phyloP scores from a whole-genome alignment of 2,797 vertebrate genomes.

The Sebastes vulpes region DNA sequence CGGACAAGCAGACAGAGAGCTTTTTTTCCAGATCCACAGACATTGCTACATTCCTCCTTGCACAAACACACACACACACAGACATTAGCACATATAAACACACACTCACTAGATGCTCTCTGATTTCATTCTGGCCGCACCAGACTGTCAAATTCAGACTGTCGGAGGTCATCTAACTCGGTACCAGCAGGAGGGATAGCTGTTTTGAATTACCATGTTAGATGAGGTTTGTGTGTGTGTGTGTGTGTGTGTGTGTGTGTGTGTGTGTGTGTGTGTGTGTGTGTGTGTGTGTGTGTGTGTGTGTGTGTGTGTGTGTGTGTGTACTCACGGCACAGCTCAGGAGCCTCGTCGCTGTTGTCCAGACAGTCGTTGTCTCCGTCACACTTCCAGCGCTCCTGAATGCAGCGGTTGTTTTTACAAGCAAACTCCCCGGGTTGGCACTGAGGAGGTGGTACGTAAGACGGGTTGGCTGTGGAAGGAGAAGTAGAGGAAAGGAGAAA shows the following conservation, averaged over 20 bases:
- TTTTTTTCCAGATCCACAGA: constrained; percentile 61
- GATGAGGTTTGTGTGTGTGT: background rate
- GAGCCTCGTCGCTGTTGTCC: constrained; percentile 94
- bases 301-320: background rate
- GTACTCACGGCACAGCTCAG: constrained; percentile 91
- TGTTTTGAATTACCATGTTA: background rate
- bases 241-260: no score
- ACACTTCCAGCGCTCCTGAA: constrained; percentile 95
- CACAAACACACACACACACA: background rate
- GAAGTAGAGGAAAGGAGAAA: background rate
- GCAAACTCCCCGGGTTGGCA: constrained; percentile 94
- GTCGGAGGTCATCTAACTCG: constrained; percentile 20
- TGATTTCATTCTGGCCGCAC: constrained; percentile 51
- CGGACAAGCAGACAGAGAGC: constrained; percentile 13
- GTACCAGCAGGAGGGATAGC: constrained; percentile 6
- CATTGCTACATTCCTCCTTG: constrained; percentile 40
- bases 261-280: background rate
- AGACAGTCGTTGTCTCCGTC: constrained; percentile 98
- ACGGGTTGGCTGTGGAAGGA: constrained; percentile 89
- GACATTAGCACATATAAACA: constrained; percentile 22
- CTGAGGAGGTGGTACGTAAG: constrained; percentile 87
- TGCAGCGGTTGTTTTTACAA: constrained; percentile 94
- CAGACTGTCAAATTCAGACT: constrained; percentile 35
- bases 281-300: background rate
- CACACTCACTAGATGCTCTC: constrained; percentile 19